Percentiles rank a stretch among this genome's conserved stretches.
These are phyloP conservation scores for Mus caroli DNA, from an alignment of 2,797 vertebrate genomes.

Conservation along the genomic window DNA sequence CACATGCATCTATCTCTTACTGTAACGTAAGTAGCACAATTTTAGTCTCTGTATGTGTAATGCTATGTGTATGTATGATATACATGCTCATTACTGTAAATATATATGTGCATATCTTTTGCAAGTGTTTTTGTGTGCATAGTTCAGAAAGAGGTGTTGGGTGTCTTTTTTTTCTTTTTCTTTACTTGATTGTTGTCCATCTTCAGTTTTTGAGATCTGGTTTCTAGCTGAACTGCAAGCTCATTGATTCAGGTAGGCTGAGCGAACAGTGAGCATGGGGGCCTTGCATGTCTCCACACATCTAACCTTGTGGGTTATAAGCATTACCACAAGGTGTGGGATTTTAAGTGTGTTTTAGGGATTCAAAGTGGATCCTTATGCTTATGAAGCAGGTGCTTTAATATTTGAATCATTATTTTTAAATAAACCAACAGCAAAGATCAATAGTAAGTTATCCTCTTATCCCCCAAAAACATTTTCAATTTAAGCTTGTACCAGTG, in stretches of 20 bases:
- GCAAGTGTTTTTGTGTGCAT: background rate
- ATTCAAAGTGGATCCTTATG: background rate
- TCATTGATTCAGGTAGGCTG: background rate
- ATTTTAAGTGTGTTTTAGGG: background rate
- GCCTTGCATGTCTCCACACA: background rate
- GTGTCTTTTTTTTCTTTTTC: background rate
- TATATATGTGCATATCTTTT: background rate
- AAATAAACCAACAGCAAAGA: background rate
- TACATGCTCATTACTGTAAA: background rate
- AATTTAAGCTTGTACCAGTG: background rate
- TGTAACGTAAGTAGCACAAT: background rate
- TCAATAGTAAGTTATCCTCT: background rate
- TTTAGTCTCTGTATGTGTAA: no score
- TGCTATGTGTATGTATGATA: background rate
- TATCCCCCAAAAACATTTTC: background rate
- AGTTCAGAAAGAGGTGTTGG: no score
- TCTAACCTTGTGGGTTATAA: background rate
- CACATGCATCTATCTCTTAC: background rate
- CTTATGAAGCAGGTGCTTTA: background rate
- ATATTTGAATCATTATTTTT: background rate
- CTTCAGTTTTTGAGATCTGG: background rate
- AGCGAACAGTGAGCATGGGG: no score
- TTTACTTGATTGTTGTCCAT: background rate
- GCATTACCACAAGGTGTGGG: background rate
- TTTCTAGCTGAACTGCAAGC: background rate